Conservation (phyloP, 2,797 vertebrate species). For the Poeciliopsis infans region DNA sequence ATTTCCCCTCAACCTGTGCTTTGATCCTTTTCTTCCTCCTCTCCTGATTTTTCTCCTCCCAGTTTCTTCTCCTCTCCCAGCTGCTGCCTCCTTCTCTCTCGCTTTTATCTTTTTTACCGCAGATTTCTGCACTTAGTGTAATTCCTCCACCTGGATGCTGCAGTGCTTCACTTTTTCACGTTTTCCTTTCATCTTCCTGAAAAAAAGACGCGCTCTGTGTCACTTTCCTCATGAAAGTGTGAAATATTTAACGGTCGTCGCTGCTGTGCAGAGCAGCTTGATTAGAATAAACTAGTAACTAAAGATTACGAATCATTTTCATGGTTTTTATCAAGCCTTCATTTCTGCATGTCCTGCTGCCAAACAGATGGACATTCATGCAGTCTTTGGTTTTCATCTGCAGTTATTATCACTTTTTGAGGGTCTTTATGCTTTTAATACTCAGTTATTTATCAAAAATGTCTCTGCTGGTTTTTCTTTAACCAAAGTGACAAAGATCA, state of each 20-base stretch:
- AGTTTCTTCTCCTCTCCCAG: neutral
- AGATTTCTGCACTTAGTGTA: neutral
- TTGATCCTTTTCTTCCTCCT: neutral
- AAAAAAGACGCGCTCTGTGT: neutral
- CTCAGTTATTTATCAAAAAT: neutral
- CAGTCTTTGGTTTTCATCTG: neutral
- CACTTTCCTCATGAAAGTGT: neutral
- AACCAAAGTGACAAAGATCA: neutral
- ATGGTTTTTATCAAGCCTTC: neutral
- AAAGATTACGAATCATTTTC: neutral
- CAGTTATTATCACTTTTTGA: neutral
- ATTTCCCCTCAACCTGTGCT: neutral
- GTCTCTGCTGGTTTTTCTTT: neutral
- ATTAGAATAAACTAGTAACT: neutral
- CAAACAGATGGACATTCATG: neutral
- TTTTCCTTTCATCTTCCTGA: neutral
- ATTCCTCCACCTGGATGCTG: neutral
- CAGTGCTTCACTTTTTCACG: neutral
- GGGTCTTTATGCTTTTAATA: neutral
- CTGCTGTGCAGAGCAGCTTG: neutral
- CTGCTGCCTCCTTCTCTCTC: neutral
- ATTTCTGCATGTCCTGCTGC: neutral
- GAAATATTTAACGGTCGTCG: neutral
- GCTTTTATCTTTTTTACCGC: neutral
- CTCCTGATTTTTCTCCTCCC: neutral